A percentile compares a stretch with the other conserved stretches of the same genome.
phyloP scores from a whole-genome alignment of 2,797 vertebrate genomes.

The Delichon dasypus region DNA sequence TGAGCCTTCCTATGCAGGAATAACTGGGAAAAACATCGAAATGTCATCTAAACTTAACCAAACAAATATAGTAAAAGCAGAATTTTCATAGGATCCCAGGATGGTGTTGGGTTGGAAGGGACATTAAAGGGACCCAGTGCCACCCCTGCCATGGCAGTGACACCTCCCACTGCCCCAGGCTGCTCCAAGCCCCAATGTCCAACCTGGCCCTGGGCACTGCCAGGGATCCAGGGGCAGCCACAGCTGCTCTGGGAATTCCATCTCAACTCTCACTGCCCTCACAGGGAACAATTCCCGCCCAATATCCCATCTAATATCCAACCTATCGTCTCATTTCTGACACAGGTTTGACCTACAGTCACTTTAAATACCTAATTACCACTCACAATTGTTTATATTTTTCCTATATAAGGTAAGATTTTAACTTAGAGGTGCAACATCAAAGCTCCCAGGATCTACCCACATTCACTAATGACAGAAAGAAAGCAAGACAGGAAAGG shows the following conservation, averaged over 20 bases:
- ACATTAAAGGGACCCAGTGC: fast-evolving
- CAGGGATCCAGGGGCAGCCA: neutral
- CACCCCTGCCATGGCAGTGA: neutral
- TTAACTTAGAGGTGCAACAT: fast-evolving
- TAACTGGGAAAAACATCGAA: neutral
- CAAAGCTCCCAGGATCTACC: neutral
- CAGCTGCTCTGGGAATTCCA: neutral
- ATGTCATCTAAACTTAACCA: neutral
- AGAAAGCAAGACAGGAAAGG: neutral
- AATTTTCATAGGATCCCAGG: neutral
- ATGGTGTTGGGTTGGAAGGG: neutral
- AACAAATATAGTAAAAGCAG: neutral
- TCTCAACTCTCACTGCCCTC: neutral
- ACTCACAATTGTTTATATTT: neutral
- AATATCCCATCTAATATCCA: neutral
- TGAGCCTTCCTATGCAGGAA: neutral
- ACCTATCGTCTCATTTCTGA: neutral
- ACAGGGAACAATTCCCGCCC: neutral
- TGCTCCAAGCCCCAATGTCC: neutral
- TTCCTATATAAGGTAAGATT: neutral
- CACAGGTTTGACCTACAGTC: neutral
- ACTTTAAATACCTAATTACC: neutral
- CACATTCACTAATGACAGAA: fast-evolving
- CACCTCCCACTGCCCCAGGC: fast-evolving
- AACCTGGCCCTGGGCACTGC: fast-evolving